Percentiles rank a stretch among this genome's conserved stretches.
phyloP scores from a whole-genome alignment of 2,888 invertebrate genomes.

The Ochropleura leucogaster region DNA sequence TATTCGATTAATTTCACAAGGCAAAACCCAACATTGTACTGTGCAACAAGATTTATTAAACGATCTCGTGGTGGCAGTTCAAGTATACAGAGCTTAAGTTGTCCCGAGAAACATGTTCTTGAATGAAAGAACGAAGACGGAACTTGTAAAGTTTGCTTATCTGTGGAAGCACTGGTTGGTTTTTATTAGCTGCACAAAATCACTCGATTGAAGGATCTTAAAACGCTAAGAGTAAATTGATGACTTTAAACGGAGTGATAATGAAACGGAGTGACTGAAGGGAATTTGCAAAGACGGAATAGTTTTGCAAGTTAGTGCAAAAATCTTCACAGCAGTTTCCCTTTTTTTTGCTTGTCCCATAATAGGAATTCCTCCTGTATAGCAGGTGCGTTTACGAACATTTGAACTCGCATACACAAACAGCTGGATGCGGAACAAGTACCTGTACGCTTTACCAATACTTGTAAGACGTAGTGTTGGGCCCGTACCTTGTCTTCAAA shows the following conservation, averaged over 20 bases:
- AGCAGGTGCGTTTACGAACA: no score
- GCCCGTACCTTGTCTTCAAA: not conserved
- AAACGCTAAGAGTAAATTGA: not conserved
- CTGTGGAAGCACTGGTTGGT: not conserved
- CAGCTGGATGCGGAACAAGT: no score
- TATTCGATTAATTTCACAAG: not conserved
- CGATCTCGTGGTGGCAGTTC: conserved; percentile 3
- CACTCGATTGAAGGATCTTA: not conserved
- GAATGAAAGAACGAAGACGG: not conserved
- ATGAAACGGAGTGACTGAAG: not conserved
- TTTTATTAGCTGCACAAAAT: not conserved
- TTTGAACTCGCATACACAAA: no score
- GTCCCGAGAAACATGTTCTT: not conserved
- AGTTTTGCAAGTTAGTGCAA: not conserved
- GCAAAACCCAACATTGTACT: not conserved
- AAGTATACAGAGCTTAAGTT: conserved; percentile 5
- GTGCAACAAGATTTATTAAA: not conserved
- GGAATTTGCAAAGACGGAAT: not conserved
- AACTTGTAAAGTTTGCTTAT: conserved; percentile 4
- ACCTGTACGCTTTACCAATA: no score
- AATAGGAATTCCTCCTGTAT: no score
- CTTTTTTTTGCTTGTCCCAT: no score
- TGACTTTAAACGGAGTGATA: not conserved
- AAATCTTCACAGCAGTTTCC: no score
- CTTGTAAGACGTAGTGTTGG: no score